These are phyloP conservation scores for Automeris io DNA, from an alignment of 2,888 invertebrate species.

Conservation along the genomic window DNA sequence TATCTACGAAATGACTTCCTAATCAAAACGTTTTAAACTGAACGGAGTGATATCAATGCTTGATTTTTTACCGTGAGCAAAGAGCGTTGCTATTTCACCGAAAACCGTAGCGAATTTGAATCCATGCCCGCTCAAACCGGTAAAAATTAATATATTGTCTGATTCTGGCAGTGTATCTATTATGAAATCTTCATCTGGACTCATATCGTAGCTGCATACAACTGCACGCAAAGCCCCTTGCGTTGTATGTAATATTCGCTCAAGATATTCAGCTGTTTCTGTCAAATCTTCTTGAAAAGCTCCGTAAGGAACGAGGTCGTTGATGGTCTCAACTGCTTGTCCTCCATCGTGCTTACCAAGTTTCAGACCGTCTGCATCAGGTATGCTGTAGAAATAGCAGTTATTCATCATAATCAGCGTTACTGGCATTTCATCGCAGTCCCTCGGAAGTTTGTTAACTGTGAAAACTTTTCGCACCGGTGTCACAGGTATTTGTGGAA, in stretches of 20 bases:
- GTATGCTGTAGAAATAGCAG: constrained; percentile 2
- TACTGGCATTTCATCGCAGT: constrained; percentile 1
- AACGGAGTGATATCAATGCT: constrained; percentile 1
- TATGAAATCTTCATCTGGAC: constrained; percentile 10
- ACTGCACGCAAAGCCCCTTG: neutral
- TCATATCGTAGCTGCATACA: constrained; percentile 9
- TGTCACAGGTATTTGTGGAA: constrained; percentile 5
- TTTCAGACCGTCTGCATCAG: constrained; percentile 6
- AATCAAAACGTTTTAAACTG: constrained; percentile 6
- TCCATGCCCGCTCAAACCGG: constrained; percentile 6
- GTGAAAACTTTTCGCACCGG: constrained; percentile 6
- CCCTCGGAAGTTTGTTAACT: constrained; percentile 2
- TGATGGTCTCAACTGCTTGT: neutral
- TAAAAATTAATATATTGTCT: constrained; percentile 7
- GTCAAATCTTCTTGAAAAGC: neutral
- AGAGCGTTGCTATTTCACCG: constrained; percentile 6
- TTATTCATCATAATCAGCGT: neutral
- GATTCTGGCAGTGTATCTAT: constrained; percentile 6
- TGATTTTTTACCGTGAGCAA: constrained; percentile 2
- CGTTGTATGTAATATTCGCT: neutral
- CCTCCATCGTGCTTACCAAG: constrained; percentile 7
- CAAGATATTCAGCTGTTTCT: constrained; percentile 2
- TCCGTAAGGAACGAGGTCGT: constrained; percentile 2
- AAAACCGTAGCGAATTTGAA: constrained; percentile 4
- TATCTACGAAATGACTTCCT: too few relatives aligned